Evolutionary conservation across 92 coral and sea anemone species (phyloP), one percentile per base, ranked within the genome.

Genomic region (Metridium senile): DNA sequence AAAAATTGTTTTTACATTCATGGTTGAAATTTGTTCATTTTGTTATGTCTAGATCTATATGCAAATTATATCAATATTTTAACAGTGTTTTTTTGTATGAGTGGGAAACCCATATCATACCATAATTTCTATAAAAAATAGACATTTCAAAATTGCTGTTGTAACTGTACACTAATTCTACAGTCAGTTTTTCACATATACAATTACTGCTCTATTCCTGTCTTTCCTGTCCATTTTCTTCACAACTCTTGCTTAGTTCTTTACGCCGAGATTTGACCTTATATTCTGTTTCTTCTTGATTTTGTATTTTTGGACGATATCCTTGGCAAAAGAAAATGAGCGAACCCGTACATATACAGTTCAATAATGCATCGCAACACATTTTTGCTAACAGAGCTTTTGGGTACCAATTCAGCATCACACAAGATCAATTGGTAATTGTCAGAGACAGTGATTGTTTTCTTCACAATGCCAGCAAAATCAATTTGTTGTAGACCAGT

Each of bases 301-400:
- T 66, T 81, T 81, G 59, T 77, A 72, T 33, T 26, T 62, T 70
- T 81, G 81, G 32, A 86, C 68, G 33, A 81, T 71, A 45, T 86
- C 90, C 70, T 86, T 86, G 45, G 90, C 83, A 75, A 73, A 76
- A 39, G 86, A 86, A 69, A 86, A 86, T 49, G 85, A 80, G 19
- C 73, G 51, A 22, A 85, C 85, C 58, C 72, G 66, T 39, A 78
- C 53, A 81, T n/a, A n/a, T 74, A 81, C 33, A 84, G 57, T 39
- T 73, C 62, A 25, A 84, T 54, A 65, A 78, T 85, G 82, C 72
- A 68, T 32, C 69, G 79, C 83, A 84, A 84, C 19, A 77, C 66
- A 84, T 56, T 66, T 33, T 70, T 84, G 34, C n/a, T 46, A 34
- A 84, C 84, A 71, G 22, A 17, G 46, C 71, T 84, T 47, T 84